Evolutionary conservation across 2,797 vertebrate genomes (phyloP).

Genomic region (Graptemys geographica): DNA sequence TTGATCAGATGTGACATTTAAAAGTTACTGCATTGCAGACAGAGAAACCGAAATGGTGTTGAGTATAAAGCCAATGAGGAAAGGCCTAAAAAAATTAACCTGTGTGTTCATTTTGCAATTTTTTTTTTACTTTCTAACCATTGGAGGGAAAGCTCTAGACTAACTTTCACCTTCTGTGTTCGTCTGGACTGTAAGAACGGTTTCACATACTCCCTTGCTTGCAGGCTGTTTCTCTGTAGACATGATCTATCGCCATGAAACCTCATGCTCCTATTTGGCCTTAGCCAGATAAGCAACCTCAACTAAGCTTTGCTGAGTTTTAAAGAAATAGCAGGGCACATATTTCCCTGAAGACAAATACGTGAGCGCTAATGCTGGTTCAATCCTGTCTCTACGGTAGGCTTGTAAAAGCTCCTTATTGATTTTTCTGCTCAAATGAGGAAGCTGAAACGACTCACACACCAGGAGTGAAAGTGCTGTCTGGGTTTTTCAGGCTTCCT

Average conservation of each 20-base stretch:
- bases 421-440: background rate
- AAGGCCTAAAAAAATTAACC: background rate
- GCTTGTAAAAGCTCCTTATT: background rate
- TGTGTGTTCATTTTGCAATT: background rate
- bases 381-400: background rate
- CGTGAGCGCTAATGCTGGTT: background rate
- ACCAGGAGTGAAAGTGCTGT: background rate
- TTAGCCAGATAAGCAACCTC: background rate
- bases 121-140: background rate
- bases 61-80: background rate
- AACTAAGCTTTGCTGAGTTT: background rate
- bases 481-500: background rate
- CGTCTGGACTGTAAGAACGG: background rate
- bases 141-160: background rate
- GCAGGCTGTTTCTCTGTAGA: background rate
- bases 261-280: background rate
- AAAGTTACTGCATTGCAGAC: background rate
- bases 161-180: background rate
- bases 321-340: background rate
- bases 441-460: background rate
- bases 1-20: background rate
- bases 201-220: background rate
- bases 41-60: background rate
- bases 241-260: background rate
- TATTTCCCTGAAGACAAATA: background rate